Evolutionary conservation across 1,140 invertebrate genomes (phyloP).

Genomic region (Popillia japonica): DNA sequence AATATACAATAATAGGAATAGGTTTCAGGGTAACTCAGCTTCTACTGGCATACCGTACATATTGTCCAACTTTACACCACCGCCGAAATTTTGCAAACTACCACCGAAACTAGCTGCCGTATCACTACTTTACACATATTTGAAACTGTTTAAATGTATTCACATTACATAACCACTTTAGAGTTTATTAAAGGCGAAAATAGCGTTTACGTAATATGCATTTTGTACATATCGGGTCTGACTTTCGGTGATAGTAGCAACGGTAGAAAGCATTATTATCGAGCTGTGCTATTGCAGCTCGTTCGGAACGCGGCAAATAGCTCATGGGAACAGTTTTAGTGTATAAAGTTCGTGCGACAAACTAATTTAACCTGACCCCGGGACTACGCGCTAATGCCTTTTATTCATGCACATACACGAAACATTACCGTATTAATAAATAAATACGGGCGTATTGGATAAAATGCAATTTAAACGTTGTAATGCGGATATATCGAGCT

Average conservation of each 20-base stretch:
- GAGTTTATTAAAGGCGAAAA: background rate
- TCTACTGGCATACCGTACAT: too few species aligned
- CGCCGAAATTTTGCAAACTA: background rate
- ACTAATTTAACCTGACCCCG: background rate
- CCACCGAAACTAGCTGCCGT: background rate
- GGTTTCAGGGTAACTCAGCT: too few species aligned
- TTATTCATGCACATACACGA: slow-evolving; percentile 9
- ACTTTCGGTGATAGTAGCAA: background rate
- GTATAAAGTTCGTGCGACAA: background rate
- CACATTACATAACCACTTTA: background rate
- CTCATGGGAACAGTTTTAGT: slow-evolving; percentile 4
- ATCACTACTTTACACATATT: background rate
- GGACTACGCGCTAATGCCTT: background rate
- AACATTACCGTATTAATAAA: slow-evolving; percentile 2
- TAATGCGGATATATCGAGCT: background rate
- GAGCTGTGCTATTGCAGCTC: background rate
- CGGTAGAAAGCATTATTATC: background rate
- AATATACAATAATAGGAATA: too few species aligned
- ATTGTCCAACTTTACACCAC: background rate
- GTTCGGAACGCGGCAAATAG: background rate
- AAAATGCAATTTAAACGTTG: slow-evolving; percentile 11
- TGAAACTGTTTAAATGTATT: background rate
- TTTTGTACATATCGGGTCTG: background rate
- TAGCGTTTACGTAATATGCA: background rate
- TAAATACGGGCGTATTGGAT: background rate